Conservation (phyloP, 2,888 invertebrate species). For the Heteromyza rotundicornis region DNA sequence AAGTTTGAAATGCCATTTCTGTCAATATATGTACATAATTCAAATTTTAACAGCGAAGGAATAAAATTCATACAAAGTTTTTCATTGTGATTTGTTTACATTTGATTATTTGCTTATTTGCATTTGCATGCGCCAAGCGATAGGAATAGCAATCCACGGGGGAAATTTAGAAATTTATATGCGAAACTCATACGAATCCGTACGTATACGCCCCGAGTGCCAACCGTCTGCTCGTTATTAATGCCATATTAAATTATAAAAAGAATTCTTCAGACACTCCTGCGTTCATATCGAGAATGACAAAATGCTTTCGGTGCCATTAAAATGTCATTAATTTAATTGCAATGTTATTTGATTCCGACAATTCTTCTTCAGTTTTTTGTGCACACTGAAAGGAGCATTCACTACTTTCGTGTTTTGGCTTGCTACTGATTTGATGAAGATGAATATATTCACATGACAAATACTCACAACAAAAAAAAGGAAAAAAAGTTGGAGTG, state of each 20-base stretch:
- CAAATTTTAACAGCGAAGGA: slow-evolving; percentile 12
- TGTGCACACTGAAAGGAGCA: too few species aligned
- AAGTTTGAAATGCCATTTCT: slow-evolving; percentile 25
- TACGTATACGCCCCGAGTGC: too few species aligned
- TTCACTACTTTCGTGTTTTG: too few species aligned
- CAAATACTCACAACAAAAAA: too few species aligned
- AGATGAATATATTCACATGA: too few species aligned
- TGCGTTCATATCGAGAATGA: background rate
- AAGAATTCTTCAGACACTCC: background rate
- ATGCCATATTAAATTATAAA: background rate
- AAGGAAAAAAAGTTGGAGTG: too few species aligned
- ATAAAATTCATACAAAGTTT: slow-evolving; percentile 10
- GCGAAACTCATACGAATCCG: too few species aligned
- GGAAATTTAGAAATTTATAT: too few species aligned
- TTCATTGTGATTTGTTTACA: slow-evolving; percentile 25
- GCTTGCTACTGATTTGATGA: too few species aligned
- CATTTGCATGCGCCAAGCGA: too few species aligned
- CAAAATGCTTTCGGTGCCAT: background rate
- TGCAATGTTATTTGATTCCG: background rate
- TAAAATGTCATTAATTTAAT: background rate
- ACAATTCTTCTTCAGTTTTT: too few species aligned
- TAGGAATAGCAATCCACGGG: too few species aligned
- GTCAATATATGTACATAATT: slow-evolving; percentile 49
- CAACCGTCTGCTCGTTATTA: background rate
- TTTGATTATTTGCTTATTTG: slow-evolving; percentile 24